Base-by-base conservation (phyloP, 2,113 vertebrate genomes). In the Protobothrops flavoviridis region DNA sequence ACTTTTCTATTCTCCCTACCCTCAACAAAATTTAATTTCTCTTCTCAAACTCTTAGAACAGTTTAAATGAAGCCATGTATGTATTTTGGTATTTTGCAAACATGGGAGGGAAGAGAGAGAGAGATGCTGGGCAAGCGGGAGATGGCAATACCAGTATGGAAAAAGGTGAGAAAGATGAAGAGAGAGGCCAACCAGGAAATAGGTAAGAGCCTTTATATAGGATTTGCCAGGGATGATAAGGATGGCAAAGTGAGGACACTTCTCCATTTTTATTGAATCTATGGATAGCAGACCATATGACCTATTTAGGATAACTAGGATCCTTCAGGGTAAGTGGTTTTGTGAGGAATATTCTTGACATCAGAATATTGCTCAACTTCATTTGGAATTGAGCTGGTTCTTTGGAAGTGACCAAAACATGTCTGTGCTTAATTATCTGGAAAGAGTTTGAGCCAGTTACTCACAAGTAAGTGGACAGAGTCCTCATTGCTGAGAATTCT, bases 101-200 rank as follows among this genome's bases (percentile, higher is more conserved):
- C 6, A 7, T 81, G 5, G 20, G 20, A 20, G 5, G 12, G 2
- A 6, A 2, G 12, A 0, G 29, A 15, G 13, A 2, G 64, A n/a
- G 12, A 69, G 4, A 20, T 69, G 29, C 64, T n/a, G 29, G 4
- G 11, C 11, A 69, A 69, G 61, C 4, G 0, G 29, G 64, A 69
- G 29, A 81, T 39, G 69, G 33, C 69, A 39, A 39, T 20, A 39
- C 15, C 15, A 81, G 69, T 81, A 39, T 81, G 69, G 69, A 15
- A 81, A 74, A 81, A 17, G 6, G 13, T 81, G 69, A 39, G 15
- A 81, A 81, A 81, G 69, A 39, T 20, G 15, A 39, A 81, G 69
- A 39, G 69, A 13, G 26, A 8, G n/a, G 13, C 13, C n/a, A 74
- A 33, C 5, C n/a, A 81, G n/a, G 6, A 33, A 39, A 45, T 74